Evolutionary conservation across 2,888 invertebrate genomes (phyloP).

Genomic region (Melitaea athalia): DNA sequence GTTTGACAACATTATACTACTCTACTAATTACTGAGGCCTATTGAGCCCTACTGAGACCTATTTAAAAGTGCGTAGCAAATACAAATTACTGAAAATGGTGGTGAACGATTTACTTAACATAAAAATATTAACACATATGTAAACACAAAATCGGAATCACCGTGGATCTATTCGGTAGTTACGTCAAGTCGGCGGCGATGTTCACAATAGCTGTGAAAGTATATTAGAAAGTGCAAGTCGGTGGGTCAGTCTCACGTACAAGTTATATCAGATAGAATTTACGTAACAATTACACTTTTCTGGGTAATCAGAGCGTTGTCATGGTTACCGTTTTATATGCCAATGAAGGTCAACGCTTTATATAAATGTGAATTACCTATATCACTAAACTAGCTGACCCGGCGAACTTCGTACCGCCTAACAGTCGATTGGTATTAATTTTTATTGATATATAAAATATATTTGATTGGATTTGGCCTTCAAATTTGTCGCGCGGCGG

Average conservation of each 20-base stretch:
- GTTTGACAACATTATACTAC: background rate
- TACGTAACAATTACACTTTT: constrained; percentile 74
- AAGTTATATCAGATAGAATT: constrained; percentile 74
- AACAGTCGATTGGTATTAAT: no score
- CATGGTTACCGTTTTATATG: constrained; percentile 47
- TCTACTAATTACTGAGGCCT: no score
- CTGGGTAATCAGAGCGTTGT: constrained; percentile 74
- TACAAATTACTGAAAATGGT: constrained; percentile 1
- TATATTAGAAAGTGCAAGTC: constrained; percentile 77
- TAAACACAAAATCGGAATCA: constrained; percentile 18
- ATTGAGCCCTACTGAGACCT: background rate
- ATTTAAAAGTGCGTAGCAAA: constrained; percentile 13
- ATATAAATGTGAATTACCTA: background rate
- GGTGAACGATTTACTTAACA: background rate
- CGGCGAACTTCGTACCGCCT: no score
- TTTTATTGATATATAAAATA: no score
- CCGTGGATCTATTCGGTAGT: constrained; percentile 48
- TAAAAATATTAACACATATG: constrained; percentile 5
- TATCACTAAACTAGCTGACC: background rate
- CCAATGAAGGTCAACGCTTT: constrained; percentile 42
- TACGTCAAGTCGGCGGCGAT: constrained; percentile 57
- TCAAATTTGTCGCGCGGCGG: no score
- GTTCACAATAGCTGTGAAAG: constrained; percentile 77
- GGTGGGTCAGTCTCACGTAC: constrained; percentile 70
- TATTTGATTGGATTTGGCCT: no score